Base-by-base conservation (phyloP, 1,140 invertebrate species). In the Ptiloglossa arizonensis region DNA sequence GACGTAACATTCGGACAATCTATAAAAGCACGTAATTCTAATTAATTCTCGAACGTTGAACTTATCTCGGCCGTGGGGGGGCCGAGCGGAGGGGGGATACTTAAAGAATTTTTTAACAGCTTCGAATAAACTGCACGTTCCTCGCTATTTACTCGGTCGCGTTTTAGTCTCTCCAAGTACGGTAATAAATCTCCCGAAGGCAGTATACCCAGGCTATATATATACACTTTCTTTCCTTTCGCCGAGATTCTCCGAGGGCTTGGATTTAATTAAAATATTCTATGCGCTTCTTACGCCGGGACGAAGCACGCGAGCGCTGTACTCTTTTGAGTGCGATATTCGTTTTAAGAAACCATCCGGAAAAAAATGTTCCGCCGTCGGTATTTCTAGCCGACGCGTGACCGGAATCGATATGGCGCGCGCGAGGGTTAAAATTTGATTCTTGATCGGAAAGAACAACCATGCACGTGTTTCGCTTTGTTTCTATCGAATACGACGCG, bases 231-330 rank as follows among this genome's bases (percentile, higher is more conserved):
- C 64, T 79, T 64, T 52, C 69, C 76, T 82, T 59, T 73, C 29
- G 66, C 54, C 52, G 57, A 54, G 50, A 56, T 79, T 70, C 75
- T 83, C 77, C 50, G 59, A 69, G 62, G 57, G 60, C 64, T 52
- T 52, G 54, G 76, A 83, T 83, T 83, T 83, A 83, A 83, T 83
- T 83, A 83, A 83, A 77, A 77, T 77, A 77, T 77, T 77, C 75
- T 70, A 77, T 70, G 75, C 48, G 67, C 75, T 63, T 63, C 75
- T 79, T 67, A 73, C 56, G 52, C 80, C 63, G 69, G 54, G 68
- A 79, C 50, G 50, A 79, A 79, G 60, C 50, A 67, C 62, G 80
- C 52, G 41, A 54, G 35, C 52, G 56, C 44, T 44, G 59, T 54
- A 78, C 57, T 71, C 63, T 60, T 67, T 46, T 54, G 29, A 82